phyloP scores from a whole-genome alignment of 35 echinoderm and acorn worm genomes.

The Diadema setosum region DNA sequence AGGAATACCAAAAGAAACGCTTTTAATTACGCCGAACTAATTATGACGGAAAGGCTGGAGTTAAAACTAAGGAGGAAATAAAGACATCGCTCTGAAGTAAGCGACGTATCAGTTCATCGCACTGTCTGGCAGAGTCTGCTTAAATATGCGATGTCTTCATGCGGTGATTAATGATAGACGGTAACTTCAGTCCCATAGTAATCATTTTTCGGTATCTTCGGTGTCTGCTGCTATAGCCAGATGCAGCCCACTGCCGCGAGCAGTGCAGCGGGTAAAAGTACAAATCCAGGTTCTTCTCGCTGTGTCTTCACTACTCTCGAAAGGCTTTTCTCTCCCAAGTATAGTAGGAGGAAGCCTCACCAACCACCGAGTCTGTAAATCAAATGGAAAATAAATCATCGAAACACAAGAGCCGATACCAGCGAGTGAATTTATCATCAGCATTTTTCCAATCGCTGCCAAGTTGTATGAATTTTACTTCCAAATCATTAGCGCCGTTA shows the following conservation, averaged over 20 bases:
- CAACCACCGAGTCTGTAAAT: not conserved
- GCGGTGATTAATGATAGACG: conserved; percentile 9
- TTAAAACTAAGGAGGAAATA: too few relatives aligned
- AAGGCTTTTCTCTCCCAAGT: too few relatives aligned
- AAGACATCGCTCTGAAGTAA: conserved; percentile 5
- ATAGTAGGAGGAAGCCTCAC: not conserved
- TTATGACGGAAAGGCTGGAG: too few relatives aligned
- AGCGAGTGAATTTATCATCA: not conserved
- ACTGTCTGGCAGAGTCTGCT: not conserved
- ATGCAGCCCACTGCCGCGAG: not conserved
- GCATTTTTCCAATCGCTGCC: not conserved
- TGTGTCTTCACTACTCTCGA: too few relatives aligned
- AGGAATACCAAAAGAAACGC: too few relatives aligned
- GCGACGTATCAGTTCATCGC: conserved; percentile 8
- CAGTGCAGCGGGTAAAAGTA: not conserved
- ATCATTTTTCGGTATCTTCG: not conserved
- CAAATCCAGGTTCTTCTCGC: not conserved
- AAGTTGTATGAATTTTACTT: too few relatives aligned
- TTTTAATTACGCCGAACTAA: too few relatives aligned
- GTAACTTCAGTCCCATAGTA: conserved; percentile 4
- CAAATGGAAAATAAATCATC: conserved; percentile 12
- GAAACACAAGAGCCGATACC: not conserved
- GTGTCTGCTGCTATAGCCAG: not conserved
- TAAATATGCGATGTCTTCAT: not conserved
- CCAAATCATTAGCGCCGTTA: too few relatives aligned